These are phyloP conservation scores for Xyrichtys novacula DNA, from an alignment of 2,797 vertebrate genomes.

Conservation along the genomic window DNA sequence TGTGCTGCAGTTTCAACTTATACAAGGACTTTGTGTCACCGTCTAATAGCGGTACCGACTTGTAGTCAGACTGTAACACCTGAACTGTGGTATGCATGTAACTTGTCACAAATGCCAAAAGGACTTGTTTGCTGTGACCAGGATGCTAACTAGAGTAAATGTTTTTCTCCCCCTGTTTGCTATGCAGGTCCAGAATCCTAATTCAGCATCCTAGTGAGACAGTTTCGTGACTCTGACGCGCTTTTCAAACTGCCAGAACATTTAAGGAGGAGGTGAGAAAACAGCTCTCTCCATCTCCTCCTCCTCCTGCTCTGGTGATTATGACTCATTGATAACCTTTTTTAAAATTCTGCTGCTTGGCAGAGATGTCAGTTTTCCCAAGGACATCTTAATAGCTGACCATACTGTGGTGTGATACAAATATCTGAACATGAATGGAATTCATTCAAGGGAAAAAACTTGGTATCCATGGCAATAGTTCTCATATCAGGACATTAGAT, in stretches of 20 bases:
- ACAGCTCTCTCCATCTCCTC: slow-evolving; percentile 15
- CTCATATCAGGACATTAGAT: neutral
- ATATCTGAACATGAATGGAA: neutral
- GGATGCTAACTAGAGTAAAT: neutral
- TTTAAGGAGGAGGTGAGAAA: slow-evolving; percentile 68
- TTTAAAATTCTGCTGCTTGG: neutral
- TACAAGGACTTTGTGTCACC: too few species aligned
- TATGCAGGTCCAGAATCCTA: slow-evolving; percentile 12
- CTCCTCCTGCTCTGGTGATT: slow-evolving; percentile 12
- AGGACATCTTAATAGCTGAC: neutral
- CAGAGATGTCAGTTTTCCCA: slow-evolving; percentile 22
- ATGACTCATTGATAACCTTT: slow-evolving; percentile 33
- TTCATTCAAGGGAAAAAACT: neutral
- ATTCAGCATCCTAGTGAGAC: slow-evolving; percentile 8
- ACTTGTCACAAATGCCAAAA: neutral
- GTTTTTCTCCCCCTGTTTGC: neutral
- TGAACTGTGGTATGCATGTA: neutral
- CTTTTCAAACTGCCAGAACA: slow-evolving; percentile 44
- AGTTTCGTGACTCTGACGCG: slow-evolving; percentile 31
- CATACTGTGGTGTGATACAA: slow-evolving; percentile 1
- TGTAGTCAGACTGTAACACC: neutral
- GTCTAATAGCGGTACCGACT: neutral
- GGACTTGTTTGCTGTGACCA: neutral
- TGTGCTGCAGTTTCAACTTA: neutral
- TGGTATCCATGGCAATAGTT: slow-evolving; percentile 1